Conservation (phyloP, 2,888 invertebrate genomes). For the Pediacus dermestoides region DNA sequence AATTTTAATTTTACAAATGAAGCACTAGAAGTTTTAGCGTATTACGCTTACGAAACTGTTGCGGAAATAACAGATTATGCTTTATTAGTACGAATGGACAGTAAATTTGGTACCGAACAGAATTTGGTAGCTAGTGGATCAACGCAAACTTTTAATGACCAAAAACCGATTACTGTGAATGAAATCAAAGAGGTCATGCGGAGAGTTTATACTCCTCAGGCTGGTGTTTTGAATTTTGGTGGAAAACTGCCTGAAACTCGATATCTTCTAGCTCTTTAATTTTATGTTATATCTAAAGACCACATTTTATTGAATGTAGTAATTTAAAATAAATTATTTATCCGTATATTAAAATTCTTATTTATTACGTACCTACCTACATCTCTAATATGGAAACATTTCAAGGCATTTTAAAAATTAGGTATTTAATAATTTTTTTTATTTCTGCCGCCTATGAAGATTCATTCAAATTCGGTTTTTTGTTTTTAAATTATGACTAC, state of each 20-base stretch:
- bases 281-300: too few relatives aligned
- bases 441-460: too few relatives aligned
- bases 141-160: constrained; percentile 51
- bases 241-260: constrained; percentile 47
- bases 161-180: constrained; percentile 68
- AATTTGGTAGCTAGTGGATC: not conserved
- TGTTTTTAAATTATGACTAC: too few relatives aligned
- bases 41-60: constrained; percentile 86
- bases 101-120: constrained; percentile 66
- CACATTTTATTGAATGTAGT: too few relatives aligned
- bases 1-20: constrained; percentile 59
- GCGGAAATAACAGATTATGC: constrained; percentile 85
- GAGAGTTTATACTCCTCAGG: constrained; percentile 63
- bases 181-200: constrained; percentile 82
- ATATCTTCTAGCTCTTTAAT: constrained; percentile 43
- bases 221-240: constrained; percentile 53
- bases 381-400: too few relatives aligned
- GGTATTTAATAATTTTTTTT: too few relatives aligned
- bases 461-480: too few relatives aligned
- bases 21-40: constrained; percentile 75
- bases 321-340: too few relatives aligned
- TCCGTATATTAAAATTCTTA: too few relatives aligned
- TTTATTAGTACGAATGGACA: constrained; percentile 75
- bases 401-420: too few relatives aligned
- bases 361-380: too few relatives aligned